Conservation (phyloP, 1,140 invertebrate species). For the Aporrectodea caliginosa region DNA sequence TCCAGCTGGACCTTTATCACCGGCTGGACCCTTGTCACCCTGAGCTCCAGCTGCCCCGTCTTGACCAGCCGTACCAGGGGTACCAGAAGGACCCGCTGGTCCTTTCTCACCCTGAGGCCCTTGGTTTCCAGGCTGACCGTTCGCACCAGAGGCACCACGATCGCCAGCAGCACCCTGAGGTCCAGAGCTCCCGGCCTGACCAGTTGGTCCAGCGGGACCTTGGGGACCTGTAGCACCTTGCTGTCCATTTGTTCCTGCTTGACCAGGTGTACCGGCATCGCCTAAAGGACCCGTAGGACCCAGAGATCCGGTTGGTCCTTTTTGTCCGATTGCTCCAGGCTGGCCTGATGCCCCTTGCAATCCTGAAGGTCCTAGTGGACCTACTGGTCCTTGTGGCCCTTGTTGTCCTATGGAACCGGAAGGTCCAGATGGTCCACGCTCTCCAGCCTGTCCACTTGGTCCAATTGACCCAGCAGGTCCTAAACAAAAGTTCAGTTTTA, state of each 20-base stretch:
- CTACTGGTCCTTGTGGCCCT: not conserved
- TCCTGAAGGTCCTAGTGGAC: not conserved
- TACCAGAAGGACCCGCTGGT: slow-evolving; percentile 10
- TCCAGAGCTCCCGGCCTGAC: slow-evolving; percentile 6
- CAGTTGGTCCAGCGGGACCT: not conserved
- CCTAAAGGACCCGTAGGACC: slow-evolving; percentile 59
- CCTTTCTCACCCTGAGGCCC: not conserved
- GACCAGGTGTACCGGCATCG: slow-evolving; percentile 5
- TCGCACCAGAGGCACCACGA: slow-evolving; percentile 18
- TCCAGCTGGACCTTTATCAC: slow-evolving; percentile 13
- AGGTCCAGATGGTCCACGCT: slow-evolving; percentile 15
- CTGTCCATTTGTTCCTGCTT: slow-evolving; percentile 1
- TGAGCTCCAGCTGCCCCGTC: slow-evolving; percentile 13
- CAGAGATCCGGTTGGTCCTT: slow-evolving; percentile 47
- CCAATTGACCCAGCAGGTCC: slow-evolving; percentile 15
- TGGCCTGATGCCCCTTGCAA: slow-evolving; percentile 12
- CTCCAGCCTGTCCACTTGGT: slow-evolving; percentile 5
- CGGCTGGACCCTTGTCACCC: slow-evolving; percentile 13
- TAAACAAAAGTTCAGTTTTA: not conserved
- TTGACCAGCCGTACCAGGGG: slow-evolving; percentile 13
- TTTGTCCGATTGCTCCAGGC: slow-evolving; percentile 7
- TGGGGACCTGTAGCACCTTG: slow-evolving; percentile 1
- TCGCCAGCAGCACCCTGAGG: slow-evolving; percentile 11
- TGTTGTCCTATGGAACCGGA: not conserved
- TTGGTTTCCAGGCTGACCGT: slow-evolving; percentile 14